Evolutionary conservation across 1,140 invertebrate genomes (phyloP).

Genomic region (Caenorhabditis latens): DNA sequence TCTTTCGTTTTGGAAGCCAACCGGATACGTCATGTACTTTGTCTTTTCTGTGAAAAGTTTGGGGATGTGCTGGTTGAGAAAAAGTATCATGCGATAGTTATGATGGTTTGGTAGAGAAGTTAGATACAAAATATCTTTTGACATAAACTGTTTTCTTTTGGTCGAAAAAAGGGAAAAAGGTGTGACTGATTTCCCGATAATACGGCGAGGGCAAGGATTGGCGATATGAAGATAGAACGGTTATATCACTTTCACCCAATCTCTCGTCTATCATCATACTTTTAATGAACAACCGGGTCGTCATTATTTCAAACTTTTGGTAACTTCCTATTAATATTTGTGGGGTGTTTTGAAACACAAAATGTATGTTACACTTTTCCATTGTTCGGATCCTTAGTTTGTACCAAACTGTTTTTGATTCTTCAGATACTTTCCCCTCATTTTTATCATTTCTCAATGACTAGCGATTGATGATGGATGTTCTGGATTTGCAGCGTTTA

Average conservation of each 20-base stretch:
- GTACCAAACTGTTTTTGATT: too few relatives aligned
- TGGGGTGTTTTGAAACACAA: slow-evolving; percentile 9
- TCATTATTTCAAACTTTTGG: neutral
- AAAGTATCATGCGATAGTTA: neutral
- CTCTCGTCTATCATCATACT: neutral
- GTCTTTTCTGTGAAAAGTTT: neutral
- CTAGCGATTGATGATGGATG: too few relatives aligned
- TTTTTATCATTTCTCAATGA: too few relatives aligned
- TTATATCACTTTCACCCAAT: neutral
- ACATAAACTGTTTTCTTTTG: neutral
- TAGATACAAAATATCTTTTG: neutral
- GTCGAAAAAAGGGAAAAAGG: neutral
- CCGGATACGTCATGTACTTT: neutral
- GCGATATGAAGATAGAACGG: neutral
- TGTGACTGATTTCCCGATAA: slow-evolving; percentile 11
- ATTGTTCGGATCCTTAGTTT: neutral
- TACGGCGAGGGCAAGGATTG: neutral
- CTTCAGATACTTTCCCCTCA: too few relatives aligned
- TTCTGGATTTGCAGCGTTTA: too few relatives aligned
- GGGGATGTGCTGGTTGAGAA: neutral
- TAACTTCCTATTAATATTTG: neutral
- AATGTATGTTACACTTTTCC: neutral
- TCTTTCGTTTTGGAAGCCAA: too few relatives aligned
- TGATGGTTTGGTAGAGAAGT: neutral
- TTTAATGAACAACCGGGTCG: slow-evolving; percentile 26